Conservation (phyloP, 1,140 invertebrate genomes). For the Pectinophora gossypiella region DNA sequence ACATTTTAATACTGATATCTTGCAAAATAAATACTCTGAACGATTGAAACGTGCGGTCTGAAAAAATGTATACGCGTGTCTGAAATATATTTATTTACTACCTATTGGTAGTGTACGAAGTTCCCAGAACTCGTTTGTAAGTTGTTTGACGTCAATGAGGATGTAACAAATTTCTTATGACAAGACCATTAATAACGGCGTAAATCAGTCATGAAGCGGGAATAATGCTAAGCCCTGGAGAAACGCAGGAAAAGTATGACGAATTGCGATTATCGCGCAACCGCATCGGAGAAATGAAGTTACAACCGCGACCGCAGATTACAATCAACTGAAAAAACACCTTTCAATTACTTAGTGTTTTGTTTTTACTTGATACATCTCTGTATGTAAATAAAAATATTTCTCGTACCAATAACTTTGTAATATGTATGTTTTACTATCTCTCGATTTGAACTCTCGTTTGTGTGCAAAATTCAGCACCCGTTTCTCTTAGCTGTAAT, state of each 20-base stretch:
- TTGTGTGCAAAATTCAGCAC: too few relatives aligned
- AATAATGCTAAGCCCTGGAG: constrained; percentile 13
- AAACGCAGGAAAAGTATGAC: constrained; percentile 52
- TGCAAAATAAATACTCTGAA: not conserved
- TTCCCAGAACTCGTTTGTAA: constrained; percentile 12
- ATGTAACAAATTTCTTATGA: constrained; percentile 1
- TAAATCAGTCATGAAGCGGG: not conserved
- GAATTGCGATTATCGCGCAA: constrained; percentile 38
- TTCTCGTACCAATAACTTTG: too few relatives aligned
- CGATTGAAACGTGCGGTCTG: not conserved
- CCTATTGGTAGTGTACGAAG: too few relatives aligned
- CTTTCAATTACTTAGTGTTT: not conserved
- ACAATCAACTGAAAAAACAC: not conserved
- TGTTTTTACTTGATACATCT: too few relatives aligned
- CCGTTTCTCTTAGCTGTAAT: too few relatives aligned
- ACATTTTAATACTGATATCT: not conserved
- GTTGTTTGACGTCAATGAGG: constrained; percentile 6
- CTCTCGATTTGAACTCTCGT: too few relatives aligned
- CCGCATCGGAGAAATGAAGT: not conserved
- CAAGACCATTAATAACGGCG: not conserved
- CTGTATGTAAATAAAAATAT: too few relatives aligned
- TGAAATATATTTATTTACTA: not conserved
- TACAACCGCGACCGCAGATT: not conserved
- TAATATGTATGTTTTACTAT: too few relatives aligned
- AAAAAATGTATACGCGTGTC: not conserved